These are phyloP conservation scores for Bergia puertoricense DNA, from an alignment of 92 coral and sea anemone genomes.

Conservation along the genomic window DNA sequence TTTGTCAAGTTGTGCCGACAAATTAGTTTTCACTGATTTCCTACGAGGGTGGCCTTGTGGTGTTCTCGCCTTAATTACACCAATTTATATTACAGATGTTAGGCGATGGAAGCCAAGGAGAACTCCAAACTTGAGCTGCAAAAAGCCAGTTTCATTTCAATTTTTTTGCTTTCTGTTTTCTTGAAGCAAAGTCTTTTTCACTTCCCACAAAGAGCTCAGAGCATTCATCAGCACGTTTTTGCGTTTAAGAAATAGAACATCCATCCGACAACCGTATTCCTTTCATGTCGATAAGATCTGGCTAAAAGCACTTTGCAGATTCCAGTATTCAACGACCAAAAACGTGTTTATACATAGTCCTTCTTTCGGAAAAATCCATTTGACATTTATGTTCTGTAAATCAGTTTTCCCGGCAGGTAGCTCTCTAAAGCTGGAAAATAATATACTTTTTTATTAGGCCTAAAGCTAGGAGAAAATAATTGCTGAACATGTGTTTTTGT, in stretches of 20 bases:
- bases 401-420: neutral
- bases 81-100: constrained; percentile 34
- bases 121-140: neutral
- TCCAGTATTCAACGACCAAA: constrained; percentile 7
- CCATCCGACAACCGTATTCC: constrained; percentile 37
- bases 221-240: constrained; percentile 19
- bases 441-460: neutral
- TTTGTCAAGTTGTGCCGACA: constrained; percentile 40
- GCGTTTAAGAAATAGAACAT: neutral
- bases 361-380: neutral
- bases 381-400: neutral
- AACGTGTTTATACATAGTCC: neutral
- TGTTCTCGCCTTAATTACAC: neutral
- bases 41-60: constrained; percentile 26
- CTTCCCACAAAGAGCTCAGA: neutral
- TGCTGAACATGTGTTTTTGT: constrained; percentile 4
- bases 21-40: constrained; percentile 33
- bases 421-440: neutral
- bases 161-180: neutral
- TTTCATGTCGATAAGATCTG: constrained; percentile 40
- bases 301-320: constrained; percentile 6
- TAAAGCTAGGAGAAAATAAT: neutral
- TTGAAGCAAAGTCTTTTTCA: neutral
- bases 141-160: neutral
- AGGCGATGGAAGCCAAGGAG: neutral